A percentile compares a stretch with the other conserved stretches of the same genome.
Evolutionary conservation across 2,113 vertebrate genomes (phyloP).

Genomic region (Peromyscus polionotus): DNA sequence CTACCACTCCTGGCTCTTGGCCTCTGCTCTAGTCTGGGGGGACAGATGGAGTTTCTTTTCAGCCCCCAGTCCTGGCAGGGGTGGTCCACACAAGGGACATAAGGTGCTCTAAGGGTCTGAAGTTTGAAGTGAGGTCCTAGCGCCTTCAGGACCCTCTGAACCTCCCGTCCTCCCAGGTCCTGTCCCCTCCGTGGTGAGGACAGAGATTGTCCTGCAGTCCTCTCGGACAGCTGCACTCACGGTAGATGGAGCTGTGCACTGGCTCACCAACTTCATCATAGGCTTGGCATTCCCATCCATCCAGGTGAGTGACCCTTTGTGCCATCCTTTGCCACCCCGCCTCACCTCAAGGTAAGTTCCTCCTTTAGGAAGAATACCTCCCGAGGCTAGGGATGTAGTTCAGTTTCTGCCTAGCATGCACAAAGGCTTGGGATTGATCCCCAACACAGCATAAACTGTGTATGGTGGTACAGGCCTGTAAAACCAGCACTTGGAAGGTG

Average conservation of each 20-base stretch:
- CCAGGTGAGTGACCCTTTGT: conserved; percentile 87
- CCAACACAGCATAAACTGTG: no score
- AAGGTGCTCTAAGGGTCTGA: not conserved
- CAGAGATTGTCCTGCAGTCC: conserved; percentile 95
- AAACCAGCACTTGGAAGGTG: not conserved
- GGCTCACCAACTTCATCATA: conserved; percentile 93
- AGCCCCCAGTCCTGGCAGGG: not conserved
- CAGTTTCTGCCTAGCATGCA: no score
- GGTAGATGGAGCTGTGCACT: conserved; percentile 93
- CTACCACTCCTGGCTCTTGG: fast-evolving
- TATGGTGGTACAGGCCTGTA: not conserved
- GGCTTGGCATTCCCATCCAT: conserved; percentile 93
- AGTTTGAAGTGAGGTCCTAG: not conserved
- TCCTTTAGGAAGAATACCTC: not conserved
- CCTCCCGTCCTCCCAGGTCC: conserved; percentile 87
- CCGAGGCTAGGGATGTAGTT: not conserved
- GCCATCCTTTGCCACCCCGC: fast-evolving
- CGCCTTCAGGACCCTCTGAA: not conserved
- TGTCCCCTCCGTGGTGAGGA: conserved; percentile 92
- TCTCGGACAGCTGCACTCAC: conserved; percentile 92
- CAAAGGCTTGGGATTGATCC: not conserved
- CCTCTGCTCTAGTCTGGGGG: not conserved
- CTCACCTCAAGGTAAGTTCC: no score
- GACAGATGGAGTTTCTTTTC: not conserved
- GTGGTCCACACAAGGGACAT: not conserved